Conservation (phyloP, 1,140 invertebrate genomes). For the Bombus breviceps region DNA sequence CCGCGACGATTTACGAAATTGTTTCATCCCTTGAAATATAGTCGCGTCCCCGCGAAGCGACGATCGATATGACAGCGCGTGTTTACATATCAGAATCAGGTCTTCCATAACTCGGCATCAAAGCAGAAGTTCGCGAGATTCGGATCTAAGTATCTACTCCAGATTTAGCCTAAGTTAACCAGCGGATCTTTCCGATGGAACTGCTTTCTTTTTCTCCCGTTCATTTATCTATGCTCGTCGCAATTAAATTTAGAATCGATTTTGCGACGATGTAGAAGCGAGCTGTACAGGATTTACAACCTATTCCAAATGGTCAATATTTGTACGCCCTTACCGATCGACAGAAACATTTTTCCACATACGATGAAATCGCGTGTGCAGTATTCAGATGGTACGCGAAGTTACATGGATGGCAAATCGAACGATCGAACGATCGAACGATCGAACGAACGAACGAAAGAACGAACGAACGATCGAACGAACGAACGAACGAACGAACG, state of each 20-base stretch:
- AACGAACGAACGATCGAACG: not conserved
- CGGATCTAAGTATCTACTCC: no score
- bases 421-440: not conserved
- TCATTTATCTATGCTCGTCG: not conserved
- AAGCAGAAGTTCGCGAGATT: not conserved
- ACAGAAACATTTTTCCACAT: constrained; percentile 23
- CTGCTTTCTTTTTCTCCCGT: not conserved
- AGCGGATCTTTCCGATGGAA: not conserved
- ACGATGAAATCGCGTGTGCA: constrained; percentile 11
- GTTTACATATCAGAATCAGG: not conserved
- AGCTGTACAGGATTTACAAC: not conserved
- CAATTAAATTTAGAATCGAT: constrained; percentile 9
- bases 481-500: constrained; percentile 23
- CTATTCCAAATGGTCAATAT: constrained; percentile 27
- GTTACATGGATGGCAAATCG: constrained; percentile 17
- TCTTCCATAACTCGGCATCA: constrained; percentile 9
- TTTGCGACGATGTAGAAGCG: no score
- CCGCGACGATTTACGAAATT: constrained; percentile 46
- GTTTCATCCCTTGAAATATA: constrained; percentile 46
- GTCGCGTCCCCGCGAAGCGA: not conserved
- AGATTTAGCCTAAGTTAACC: no score
- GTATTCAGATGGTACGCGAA: constrained; percentile 14
- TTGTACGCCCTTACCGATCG: constrained; percentile 8
- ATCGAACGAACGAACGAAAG: not conserved
- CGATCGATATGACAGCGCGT: not conserved